phyloP scores from a whole-genome alignment of 2,113 vertebrate species.

The Pangasianodon gigas region DNA sequence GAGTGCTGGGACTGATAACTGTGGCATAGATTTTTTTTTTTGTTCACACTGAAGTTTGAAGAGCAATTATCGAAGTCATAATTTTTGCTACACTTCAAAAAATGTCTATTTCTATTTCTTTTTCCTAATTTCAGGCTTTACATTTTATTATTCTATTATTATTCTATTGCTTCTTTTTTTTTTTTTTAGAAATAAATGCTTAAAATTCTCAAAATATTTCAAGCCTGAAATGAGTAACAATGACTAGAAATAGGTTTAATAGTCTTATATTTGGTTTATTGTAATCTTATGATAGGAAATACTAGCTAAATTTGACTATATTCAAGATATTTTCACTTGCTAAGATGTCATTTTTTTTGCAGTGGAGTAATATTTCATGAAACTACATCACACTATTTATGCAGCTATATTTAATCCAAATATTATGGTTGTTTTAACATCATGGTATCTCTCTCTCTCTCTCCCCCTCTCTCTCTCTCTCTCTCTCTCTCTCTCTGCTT shows the following conservation, averaged over 20 bases:
- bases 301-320: not conserved
- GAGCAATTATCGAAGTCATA: not conserved
- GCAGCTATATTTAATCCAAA: not conserved
- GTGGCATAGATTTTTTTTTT: not conserved
- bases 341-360: not conserved
- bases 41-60: not conserved
- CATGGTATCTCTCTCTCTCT: not conserved
- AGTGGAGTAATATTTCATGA: slow-evolving; percentile 1
- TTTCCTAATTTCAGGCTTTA: not conserved
- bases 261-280: not conserved
- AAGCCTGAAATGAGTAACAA: not conserved
- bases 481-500: not conserved
- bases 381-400: not conserved
- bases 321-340: not conserved
- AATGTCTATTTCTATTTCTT: not conserved
- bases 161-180: not conserved
- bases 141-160: too few species aligned
- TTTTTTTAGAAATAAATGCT: not conserved
- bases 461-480: not conserved
- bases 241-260: not conserved
- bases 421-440: not conserved
- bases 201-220: not conserved
- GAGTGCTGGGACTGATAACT: not conserved
- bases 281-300: not conserved
- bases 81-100: not conserved